Base-by-base conservation (phyloP, 2,113 vertebrate species). In the Atractosteus spatula region DNA sequence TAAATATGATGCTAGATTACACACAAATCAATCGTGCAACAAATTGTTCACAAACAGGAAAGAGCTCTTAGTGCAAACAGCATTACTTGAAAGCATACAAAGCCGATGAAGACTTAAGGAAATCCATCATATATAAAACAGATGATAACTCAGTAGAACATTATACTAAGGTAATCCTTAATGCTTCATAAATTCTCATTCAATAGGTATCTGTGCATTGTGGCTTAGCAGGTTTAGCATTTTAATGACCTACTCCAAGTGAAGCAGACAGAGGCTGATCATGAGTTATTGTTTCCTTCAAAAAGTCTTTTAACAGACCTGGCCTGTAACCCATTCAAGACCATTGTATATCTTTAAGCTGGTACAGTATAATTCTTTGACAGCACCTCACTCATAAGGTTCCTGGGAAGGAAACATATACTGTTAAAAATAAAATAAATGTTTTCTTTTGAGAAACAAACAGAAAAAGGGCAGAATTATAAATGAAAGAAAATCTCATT, bases 261-360 rank as follows among this genome's bases (percentile, higher is more conserved):
- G 45, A 7, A 13, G 63, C 47, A 73, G 80, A 69, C 76, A 71
- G 66, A 71, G 69, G 66, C 74, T 72, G 51, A 80, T 82, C 74
- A 76, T 55, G 59, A 67, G 69, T 71, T 72, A 78, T 79, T 82
- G 73, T 80, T 82, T 77, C 76, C 77, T 66, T 69, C 64, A 69
- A 71, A 68, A 68, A 51, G 68, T 66, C 70, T 71, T 75, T 75
- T 71, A 69, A 76, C 76, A 76, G 74, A 78, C 72, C 76, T 72
- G 63, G 67, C 62, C 71, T 77, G 74, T 77, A 71, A 77, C 71
- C 77, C 62, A 74, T 82, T 80, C 76, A 78, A 78, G 71, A 76
- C 76, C 78, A 82, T 78, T 78, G 78, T 73, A 79, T 76, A 78
- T 82, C 78, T 29, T 29, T 29, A 29, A 29, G 79, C 70, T 77